phyloP scores from a whole-genome alignment of 2,797 vertebrate genomes.

The Epinephelus coioides region DNA sequence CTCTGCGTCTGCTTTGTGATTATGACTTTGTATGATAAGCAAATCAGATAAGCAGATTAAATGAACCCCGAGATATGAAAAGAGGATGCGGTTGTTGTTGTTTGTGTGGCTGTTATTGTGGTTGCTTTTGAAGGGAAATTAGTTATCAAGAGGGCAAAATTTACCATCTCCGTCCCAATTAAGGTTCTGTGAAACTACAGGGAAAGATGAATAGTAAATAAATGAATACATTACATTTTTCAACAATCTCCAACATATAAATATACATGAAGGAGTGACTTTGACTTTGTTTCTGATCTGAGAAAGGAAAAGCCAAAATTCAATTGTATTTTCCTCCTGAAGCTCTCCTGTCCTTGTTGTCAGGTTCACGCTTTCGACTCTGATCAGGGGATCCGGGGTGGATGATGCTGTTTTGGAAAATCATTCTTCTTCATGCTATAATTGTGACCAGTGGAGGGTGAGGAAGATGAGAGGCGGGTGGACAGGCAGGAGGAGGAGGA shows the following conservation, averaged over 20 bases:
- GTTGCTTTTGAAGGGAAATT: conserved; percentile 40
- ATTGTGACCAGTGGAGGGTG: conserved; percentile 76
- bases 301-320: conserved; percentile 17
- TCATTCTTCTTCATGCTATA: conserved; percentile 71
- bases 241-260: conserved; percentile 11
- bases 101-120: conserved; percentile 30
- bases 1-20: conserved; percentile 63
- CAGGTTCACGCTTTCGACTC: conserved; percentile 48
- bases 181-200: conserved; percentile 22
- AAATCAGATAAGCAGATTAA: conserved; percentile 77
- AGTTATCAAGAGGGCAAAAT: conserved; percentile 37
- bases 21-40: conserved; percentile 47
- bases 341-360: conserved; percentile 31
- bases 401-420: conserved; percentile 70
- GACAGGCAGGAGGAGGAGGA: conserved; percentile 62
- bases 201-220: conserved; percentile 17
- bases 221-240: conserved; percentile 9
- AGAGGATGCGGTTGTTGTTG: conserved; percentile 38
- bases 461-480: conserved; percentile 72
- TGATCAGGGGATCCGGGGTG: conserved; percentile 40
- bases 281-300: conserved; percentile 17
- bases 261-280: conserved; percentile 1
- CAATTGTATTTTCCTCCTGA: conserved; percentile 22
- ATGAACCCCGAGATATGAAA: conserved; percentile 51
- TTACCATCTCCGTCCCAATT: conserved; percentile 27